phyloP scores from a whole-genome alignment of 2,888 invertebrate species.

The Rhamphomyia laevipes region DNA sequence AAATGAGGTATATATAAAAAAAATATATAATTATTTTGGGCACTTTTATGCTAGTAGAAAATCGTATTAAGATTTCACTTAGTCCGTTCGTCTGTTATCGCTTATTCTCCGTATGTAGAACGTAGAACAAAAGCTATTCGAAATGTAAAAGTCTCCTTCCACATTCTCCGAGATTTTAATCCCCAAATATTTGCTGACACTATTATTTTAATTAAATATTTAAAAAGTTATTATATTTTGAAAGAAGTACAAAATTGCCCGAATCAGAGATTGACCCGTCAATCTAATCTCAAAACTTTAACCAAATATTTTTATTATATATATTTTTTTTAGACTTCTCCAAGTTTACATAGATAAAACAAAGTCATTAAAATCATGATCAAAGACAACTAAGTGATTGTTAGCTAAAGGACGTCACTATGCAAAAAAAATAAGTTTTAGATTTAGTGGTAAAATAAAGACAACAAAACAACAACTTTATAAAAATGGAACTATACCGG shows the following conservation, averaged over 20 bases:
- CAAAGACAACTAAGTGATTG: constrained; percentile 25
- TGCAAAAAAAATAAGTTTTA: constrained; percentile 22
- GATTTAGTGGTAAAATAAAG: constrained; percentile 18
- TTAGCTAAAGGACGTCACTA: constrained; percentile 22
- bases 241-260: too few species aligned
- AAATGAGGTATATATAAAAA: constrained; percentile 49
- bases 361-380: constrained; percentile 21
- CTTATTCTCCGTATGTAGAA: too few species aligned
- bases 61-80: too few species aligned
- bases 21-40: too few species aligned
- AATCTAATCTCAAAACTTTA: too few species aligned
- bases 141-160: too few species aligned
- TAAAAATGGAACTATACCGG: constrained; percentile 21
- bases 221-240: neutral
- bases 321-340: constrained; percentile 18
- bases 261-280: too few species aligned
- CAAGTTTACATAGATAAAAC: constrained; percentile 24
- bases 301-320: too few species aligned
- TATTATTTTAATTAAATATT: neutral
- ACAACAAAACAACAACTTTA: neutral
- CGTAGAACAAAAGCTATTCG: too few species aligned
- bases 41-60: too few species aligned
- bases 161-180: too few species aligned
- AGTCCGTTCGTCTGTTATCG: neutral
- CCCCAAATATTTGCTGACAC: too few species aligned